Base-by-base conservation (phyloP, 2,888 invertebrate species). In the Aphidius colemani region DNA sequence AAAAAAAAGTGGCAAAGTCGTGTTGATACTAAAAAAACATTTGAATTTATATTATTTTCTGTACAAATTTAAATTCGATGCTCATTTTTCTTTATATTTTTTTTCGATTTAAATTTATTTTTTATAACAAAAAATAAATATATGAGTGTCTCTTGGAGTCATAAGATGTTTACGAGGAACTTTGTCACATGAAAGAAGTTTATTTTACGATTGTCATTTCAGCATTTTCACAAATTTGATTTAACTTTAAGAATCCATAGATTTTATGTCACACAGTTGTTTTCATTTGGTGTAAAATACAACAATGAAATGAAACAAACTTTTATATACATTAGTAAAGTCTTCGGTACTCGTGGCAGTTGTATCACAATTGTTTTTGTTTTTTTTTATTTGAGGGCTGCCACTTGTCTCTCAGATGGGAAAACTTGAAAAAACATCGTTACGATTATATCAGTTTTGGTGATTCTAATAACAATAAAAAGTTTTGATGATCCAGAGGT, bases 181-280 rank as follows among this genome's bases (percentile, higher is more conserved):
- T 69, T 67, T 59, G 68, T 62, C 56, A 46, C 63, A 62, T 59
- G 59, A 65, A 61, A 69, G 64, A 69, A 64, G 70, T 72, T 71
- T 69, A 71, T 72, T 75, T 76, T 74, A 76, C 74, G 75, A 74
- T 66, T 70, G 70, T 69, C 75, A 69, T 72, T 55, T 60, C 18
- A 30, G 18, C 30, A 46, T 53, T 53, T 53, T n/a, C 44, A 10
- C 53, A 58, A 44, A 53, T 63, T 76, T 71, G 72, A 77, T 75
- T 77, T 70, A 71, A 70, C 72, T 68, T 67, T 67, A 74, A 64
- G 51, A 69, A 67, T 61, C 69, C 65, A 70, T 70, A 68, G 61
- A 50, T 55, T 53, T 53, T 53, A 45, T 61, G 45, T 46, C 8
- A 13, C 0, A 45, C 30, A 46, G 7, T 57, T 53, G 53, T 53